Conservation (phyloP, 2,113 vertebrate genomes). For the Shinisaurus crocodilurus region DNA sequence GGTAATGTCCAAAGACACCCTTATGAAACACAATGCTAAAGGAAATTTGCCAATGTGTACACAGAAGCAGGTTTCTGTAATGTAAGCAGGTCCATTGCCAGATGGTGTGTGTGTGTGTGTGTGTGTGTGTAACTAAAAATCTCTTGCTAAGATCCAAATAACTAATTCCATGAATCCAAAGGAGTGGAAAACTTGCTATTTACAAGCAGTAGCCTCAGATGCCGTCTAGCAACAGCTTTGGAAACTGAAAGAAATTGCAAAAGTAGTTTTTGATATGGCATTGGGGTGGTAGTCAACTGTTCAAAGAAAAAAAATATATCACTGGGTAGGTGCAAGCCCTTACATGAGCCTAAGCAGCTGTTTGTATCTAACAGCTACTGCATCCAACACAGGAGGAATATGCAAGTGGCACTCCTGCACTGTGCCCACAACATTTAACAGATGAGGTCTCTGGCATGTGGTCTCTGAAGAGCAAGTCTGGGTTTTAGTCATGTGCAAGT, state of each 20-base stretch:
- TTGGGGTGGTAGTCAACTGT: too few relatives aligned
- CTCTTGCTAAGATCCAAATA: not conserved
- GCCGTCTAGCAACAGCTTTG: not conserved
- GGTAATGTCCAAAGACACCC: not conserved
- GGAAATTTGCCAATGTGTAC: not conserved
- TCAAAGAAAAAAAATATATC: not conserved
- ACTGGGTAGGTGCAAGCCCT: too few relatives aligned
- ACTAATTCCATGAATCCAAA: not conserved
- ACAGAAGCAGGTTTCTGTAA: not conserved
- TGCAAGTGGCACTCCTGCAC: not conserved
- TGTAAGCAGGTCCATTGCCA: not conserved
- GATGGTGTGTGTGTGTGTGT: not conserved
- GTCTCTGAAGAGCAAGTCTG: slow-evolving; percentile 27
- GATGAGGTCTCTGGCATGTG: not conserved
- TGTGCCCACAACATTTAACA: not conserved
- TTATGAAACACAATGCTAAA: not conserved
- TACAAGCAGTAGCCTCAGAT: not conserved
- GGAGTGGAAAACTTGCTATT: not conserved
- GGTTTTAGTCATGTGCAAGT: slow-evolving; percentile 2
- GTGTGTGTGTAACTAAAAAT: not conserved
- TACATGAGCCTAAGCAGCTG: not conserved
- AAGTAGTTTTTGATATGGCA: not conserved
- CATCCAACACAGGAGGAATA: not conserved
- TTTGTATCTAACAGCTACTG: not conserved
- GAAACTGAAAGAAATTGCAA: not conserved